Percentiles rank a stretch among this genome's conserved stretches.
Evolutionary conservation across 2,113 vertebrate genomes (phyloP).

Genomic region (Alouatta palliata): DNA sequence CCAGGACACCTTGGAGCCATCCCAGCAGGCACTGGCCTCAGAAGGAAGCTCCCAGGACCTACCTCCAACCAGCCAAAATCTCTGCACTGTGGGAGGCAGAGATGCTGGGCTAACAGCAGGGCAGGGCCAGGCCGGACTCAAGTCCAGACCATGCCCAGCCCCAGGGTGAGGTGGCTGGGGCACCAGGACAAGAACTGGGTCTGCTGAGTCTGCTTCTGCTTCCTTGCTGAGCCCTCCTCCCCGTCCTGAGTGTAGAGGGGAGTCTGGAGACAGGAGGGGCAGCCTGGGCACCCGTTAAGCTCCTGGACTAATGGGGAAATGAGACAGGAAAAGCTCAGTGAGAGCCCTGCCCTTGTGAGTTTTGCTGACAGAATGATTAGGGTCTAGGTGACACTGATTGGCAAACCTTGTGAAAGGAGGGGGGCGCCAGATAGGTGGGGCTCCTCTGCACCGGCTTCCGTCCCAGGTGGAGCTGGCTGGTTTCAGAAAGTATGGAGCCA

Average conservation of each 20-base stretch:
- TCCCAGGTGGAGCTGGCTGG: neutral
- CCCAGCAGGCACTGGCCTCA: neutral
- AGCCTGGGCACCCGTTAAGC: neutral
- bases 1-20: neutral
- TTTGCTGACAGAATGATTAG: neutral
- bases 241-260: neutral
- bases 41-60: neutral
- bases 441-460: neutral
- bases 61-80: neutral
- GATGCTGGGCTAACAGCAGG: neutral
- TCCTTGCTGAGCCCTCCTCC: neutral
- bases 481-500: neutral
- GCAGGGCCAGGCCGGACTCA: neutral
- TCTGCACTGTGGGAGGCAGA: rapidly evolving
- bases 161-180: neutral
- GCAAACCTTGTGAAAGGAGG: neutral
- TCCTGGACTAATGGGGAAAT: neutral
- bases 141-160: neutral
- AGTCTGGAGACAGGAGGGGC: neutral
- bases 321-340: constrained; percentile 27
- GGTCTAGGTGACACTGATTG: neutral
- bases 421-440: neutral
- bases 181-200: neutral
- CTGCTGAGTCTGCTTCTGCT: neutral
- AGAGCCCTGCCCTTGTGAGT: neutral